Evolutionary conservation across 2,888 invertebrate species (phyloP).

Genomic region (Acanthoscelides obtectus): DNA sequence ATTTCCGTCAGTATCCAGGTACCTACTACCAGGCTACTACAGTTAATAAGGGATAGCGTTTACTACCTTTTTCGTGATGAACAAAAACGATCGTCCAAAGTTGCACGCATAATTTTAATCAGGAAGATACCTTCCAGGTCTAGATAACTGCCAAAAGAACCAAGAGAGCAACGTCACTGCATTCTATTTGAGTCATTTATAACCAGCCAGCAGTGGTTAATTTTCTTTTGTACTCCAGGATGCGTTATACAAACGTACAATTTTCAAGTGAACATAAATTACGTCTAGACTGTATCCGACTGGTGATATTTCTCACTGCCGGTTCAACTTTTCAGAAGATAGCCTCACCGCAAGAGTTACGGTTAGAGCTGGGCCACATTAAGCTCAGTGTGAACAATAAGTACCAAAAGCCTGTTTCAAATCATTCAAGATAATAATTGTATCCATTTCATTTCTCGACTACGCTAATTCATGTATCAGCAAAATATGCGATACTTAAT

Average conservation of each 20-base stretch:
- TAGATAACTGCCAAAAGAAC: background rate
- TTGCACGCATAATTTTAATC: background rate
- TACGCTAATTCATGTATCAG: too few relatives aligned
- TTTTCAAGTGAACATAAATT: background rate
- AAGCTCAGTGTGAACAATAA: too few relatives aligned
- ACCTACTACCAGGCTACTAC: too few relatives aligned
- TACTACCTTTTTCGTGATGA: too few relatives aligned
- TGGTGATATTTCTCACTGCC: background rate
- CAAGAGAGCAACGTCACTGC: background rate
- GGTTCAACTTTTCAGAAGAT: background rate
- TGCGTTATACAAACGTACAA: background rate
- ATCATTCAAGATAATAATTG: too few relatives aligned
- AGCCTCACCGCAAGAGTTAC: background rate
- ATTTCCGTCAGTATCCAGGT: too few relatives aligned
- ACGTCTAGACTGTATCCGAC: background rate
- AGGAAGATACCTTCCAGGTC: background rate
- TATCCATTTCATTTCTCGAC: too few relatives aligned
- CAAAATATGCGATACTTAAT: too few relatives aligned
- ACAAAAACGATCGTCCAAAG: too few relatives aligned
- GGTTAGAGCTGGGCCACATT: too few relatives aligned
- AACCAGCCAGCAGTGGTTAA: background rate
- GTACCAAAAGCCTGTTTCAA: too few relatives aligned
- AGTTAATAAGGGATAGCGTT: too few relatives aligned
- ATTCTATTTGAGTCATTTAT: background rate
- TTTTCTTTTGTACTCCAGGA: background rate